Conservation (phyloP, 2,113 vertebrate genomes). For the Lepidothrix coronata region DNA sequence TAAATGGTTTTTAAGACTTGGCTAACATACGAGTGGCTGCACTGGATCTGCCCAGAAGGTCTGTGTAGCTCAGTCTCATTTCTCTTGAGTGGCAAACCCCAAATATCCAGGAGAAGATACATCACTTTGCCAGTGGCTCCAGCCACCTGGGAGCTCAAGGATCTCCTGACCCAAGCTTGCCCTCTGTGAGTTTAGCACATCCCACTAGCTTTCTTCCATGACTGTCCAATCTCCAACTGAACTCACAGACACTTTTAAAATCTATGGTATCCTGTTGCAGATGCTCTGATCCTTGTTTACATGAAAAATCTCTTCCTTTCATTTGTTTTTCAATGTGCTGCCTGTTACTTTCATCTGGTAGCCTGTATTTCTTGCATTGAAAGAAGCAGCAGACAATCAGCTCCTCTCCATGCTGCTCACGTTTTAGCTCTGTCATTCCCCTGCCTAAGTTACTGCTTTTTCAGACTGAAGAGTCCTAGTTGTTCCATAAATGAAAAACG, state of each 20-base stretch:
- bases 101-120: not conserved
- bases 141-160: not conserved
- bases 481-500: not conserved
- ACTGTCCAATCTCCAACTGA: not conserved
- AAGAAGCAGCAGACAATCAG: not conserved
- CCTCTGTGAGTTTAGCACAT: not conserved
- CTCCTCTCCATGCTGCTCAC: not conserved
- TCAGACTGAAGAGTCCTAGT: not conserved
- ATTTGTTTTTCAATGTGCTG: not conserved
- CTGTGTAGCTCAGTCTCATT: not conserved
- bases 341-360: rapidly evolving
- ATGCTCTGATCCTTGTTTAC: not conserved
- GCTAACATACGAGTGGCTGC: rapidly evolving
- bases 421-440: not conserved
- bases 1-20: not conserved
- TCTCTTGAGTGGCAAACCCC: not conserved
- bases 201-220: not conserved
- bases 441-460: not conserved
- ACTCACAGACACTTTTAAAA: not conserved
- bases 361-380: not conserved
- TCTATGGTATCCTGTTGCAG: not conserved
- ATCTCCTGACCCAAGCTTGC: not conserved
- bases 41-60: not conserved
- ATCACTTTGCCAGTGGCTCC: not conserved
- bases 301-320: not conserved